Conservation (phyloP, 2,888 invertebrate species). For the Drosophila diplacantha region DNA sequence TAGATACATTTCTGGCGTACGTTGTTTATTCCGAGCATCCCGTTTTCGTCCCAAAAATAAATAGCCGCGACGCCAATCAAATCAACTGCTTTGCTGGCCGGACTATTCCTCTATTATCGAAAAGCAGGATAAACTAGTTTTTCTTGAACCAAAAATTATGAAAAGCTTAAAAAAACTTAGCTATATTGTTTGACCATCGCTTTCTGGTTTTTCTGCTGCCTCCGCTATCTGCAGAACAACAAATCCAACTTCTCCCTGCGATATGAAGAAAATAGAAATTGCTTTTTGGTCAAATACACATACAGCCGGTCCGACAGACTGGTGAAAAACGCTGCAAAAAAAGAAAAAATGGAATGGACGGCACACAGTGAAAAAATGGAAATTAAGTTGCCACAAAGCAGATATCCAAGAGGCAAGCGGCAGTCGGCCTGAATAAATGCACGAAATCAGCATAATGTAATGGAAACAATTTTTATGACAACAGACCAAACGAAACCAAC, state of each 20-base stretch:
- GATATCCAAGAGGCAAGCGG: slow-evolving; percentile 35
- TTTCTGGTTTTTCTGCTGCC: slow-evolving; percentile 22
- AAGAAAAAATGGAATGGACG: slow-evolving; percentile 6
- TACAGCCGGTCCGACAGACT: slow-evolving; percentile 2
- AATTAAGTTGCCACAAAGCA: slow-evolving; percentile 64
- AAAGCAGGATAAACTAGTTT: slow-evolving; percentile 23
- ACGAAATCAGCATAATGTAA: slow-evolving; percentile 73
- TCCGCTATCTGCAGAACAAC: slow-evolving; percentile 37
- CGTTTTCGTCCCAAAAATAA: slow-evolving; percentile 19
- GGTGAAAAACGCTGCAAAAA: slow-evolving; percentile 12
- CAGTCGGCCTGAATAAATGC: slow-evolving; percentile 67
- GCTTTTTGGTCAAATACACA: slow-evolving; percentile 55
- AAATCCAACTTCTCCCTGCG: slow-evolving; percentile 56
- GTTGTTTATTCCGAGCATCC: not conserved
- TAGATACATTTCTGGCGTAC: not conserved
- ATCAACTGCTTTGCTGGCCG: slow-evolving; percentile 33
- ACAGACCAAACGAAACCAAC: slow-evolving; percentile 45
- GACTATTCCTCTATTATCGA: slow-evolving; percentile 30
- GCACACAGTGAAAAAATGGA: slow-evolving; percentile 46
- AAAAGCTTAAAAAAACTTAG: slow-evolving; percentile 41
- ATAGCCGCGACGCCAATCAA: slow-evolving; percentile 37
- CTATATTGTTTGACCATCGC: slow-evolving; percentile 29
- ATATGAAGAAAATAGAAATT: slow-evolving; percentile 64
- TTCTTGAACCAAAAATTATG: slow-evolving; percentile 49
- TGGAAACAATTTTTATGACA: slow-evolving; percentile 73